Evolutionary conservation across 2,888 invertebrate genomes (phyloP), one percentile per base, ranked within the genome.

Genomic region (Leptarthrus brevirostris): DNA sequence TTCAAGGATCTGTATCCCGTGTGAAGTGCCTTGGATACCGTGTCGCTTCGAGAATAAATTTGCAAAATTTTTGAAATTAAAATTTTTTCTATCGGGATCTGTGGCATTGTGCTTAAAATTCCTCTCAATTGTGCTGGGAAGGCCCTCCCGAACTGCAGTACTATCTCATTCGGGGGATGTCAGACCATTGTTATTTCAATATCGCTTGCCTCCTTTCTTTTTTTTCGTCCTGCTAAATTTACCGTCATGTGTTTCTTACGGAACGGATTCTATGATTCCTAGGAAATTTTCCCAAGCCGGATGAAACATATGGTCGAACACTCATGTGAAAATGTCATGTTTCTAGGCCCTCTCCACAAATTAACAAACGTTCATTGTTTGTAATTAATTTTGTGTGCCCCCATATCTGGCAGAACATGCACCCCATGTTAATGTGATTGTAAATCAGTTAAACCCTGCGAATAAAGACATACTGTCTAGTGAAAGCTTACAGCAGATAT

Each of bases 301-400:
- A 66, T 24, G 47, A 22, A 26, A 16, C 66, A 66, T 44, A 44
- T 47, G 66, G 66, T 26, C 22, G 44, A 66, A 66, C 66, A 66
- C 66, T 47, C 49, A 66, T 66, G 66, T 22, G 66, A 66, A 66
- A 66, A 49, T 66, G 44, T 66, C 24, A 24, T 66, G 14, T 53
- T 22, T 49, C 49, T 47, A 16, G 44, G 8, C 24, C 66, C 66
- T 26, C 47, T 66, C 49, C 49, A 47, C 47, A 49, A 66, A 47
- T 47, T 44, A 49, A 66, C 66, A 47, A 66, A 66, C 66, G 24
- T 66, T 66, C 66, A 66, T 49, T 66, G 66, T 47, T 44, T 22
- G 49, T 66, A 66, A 66, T 66, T 66, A 66, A 66, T 66, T 66
- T 66, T 47, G 30, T 47, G 66, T 36, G 47, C 20, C 47, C 47